Base-by-base conservation (phyloP, 2,113 vertebrate genomes). In the Mus musculus region DNA sequence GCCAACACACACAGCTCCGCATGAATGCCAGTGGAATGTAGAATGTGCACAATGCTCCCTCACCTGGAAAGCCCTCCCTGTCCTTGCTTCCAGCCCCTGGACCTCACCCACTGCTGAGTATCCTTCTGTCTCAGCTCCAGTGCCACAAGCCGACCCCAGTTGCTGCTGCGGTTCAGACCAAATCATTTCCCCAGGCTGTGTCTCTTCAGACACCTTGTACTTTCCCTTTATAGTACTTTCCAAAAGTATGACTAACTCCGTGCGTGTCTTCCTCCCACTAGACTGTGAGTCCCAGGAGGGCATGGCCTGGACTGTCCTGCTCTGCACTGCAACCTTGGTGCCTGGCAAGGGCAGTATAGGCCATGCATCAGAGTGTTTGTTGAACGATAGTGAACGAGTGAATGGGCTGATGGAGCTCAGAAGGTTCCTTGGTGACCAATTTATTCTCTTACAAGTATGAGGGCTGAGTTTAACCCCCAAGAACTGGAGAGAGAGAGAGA, bases 201-300 rank as follows among this genome's bases (percentile, higher is more conserved):
- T 59, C 75, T 90, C 93, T 80, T 4, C 46, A 94, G 90, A 88
- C 19, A 76, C 22, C 52, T 71, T 81, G 30, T 69, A 59, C 56
- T 92, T 96, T 67, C 42, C 82, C 36, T 92, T 89, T 30, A 42
- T 49, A 93, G 67, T 30, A 24, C 67, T 84, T 75, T 56, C 89
- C 85, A 56, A 63, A 93, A 72, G 69, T 85, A 52, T 39, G 30
- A 24, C 63, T 12, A 82, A 75, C 65, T 85, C 30, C 2, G 2
- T 3, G 1, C 42, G 3, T 59, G n/a, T 65, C 1, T 71, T 8
- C 13, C 63, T 67, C 46, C n/a, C 67, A 4, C 14, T 52, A 19
- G 85, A 28, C 69, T 9, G 0, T 33, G 54, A 90, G 61, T 76
- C 80, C 59, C 54, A 0, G 0, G n/a, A 63, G 5, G n/a, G 71